Evolutionary conservation across 2,888 invertebrate genomes (phyloP).

Genomic region (Drosophila leonis): DNA sequence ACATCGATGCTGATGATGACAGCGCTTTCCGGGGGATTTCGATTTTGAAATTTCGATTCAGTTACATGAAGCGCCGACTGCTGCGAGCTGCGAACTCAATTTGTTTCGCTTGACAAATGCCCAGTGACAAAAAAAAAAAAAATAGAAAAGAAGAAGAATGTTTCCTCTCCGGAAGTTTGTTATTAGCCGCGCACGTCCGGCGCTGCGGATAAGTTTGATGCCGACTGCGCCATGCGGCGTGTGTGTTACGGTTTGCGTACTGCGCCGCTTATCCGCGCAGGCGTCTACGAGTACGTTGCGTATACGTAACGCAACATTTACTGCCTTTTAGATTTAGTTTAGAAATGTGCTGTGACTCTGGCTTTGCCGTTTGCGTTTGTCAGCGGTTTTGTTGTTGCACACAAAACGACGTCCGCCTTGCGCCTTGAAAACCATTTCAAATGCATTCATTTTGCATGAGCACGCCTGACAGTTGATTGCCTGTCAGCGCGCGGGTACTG

Average conservation of each 20-base stretch:
- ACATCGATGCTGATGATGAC: constrained; percentile 43
- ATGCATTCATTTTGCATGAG: constrained; percentile 62
- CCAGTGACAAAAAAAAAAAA: constrained; percentile 59
- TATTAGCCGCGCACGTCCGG: constrained; percentile 82
- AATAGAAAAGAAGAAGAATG: constrained; percentile 34
- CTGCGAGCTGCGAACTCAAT: constrained; percentile 65
- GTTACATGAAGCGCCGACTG: constrained; percentile 31
- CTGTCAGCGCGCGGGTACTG: constrained; percentile 52
- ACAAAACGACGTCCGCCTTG: constrained; percentile 30
- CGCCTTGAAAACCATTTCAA: constrained; percentile 57
- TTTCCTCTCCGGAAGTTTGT: constrained; percentile 83
- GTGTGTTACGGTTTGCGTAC: neutral
- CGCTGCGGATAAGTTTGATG: constrained; percentile 59
- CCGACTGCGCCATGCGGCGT: constrained; percentile 25
- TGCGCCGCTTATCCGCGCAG: constrained; percentile 78
- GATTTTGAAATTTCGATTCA: constrained; percentile 61
- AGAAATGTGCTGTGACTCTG: constrained; percentile 25
- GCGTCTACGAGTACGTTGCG: constrained; percentile 57
- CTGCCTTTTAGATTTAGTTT: constrained; percentile 12
- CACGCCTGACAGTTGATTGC: constrained; percentile 64
- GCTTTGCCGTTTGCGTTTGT: constrained; percentile 36
- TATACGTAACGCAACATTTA: constrained; percentile 63
- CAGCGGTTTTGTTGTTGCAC: constrained; percentile 36
- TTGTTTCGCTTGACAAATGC: constrained; percentile 79
- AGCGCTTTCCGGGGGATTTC: constrained; percentile 51